Evolutionary conservation across 2,888 invertebrate genomes (phyloP), one percentile per base, ranked within the genome.

Genomic region (Nemapogon koenigi): DNA sequence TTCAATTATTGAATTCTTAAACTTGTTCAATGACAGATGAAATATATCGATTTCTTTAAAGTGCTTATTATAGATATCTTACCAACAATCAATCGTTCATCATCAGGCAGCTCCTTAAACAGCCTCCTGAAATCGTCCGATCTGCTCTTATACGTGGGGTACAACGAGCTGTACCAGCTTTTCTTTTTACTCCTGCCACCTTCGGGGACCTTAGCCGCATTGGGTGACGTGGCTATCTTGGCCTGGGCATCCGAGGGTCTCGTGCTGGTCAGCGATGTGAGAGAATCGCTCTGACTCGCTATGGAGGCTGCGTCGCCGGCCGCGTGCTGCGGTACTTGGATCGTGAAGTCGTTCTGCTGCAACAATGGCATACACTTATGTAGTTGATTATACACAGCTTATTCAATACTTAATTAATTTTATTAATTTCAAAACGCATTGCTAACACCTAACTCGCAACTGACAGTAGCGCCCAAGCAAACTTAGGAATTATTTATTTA

Each of bases 21-120:
- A n/a, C n/a, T n/a, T n/a, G n/a, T n/a, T n/a, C n/a, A n/a, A n/a
- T n/a, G n/a, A n/a, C n/a, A n/a, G n/a, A n/a, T n/a, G n/a, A n/a
- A n/a, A n/a, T n/a, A n/a, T n/a, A n/a, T n/a, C n/a, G n/a, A n/a
- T n/a, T n/a, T n/a, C n/a, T n/a, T n/a, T n/a, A n/a, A n/a, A n/a
- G n/a, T n/a, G n/a, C n/a, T n/a, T n/a, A n/a, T n/a, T n/a, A n/a
- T n/a, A n/a, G n/a, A n/a, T n/a, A n/a, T n/a, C 85, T 81, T 64
- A 95, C 96, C 97, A 50, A 96, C 95, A 62, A 97, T 89, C 47
- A 97, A 85, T 51, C 95, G 82, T 64, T 97, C 96, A 54, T 94
- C 93, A 43, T 87, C 86, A 1, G 96, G 95, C 46, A 97, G 84
- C 42, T 93, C 92, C 63, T 92, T 94, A 68, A 97, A 97, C 44